Base-by-base conservation (phyloP, 2,797 vertebrate species). In the Gymnoscopelus braueri region DNA sequence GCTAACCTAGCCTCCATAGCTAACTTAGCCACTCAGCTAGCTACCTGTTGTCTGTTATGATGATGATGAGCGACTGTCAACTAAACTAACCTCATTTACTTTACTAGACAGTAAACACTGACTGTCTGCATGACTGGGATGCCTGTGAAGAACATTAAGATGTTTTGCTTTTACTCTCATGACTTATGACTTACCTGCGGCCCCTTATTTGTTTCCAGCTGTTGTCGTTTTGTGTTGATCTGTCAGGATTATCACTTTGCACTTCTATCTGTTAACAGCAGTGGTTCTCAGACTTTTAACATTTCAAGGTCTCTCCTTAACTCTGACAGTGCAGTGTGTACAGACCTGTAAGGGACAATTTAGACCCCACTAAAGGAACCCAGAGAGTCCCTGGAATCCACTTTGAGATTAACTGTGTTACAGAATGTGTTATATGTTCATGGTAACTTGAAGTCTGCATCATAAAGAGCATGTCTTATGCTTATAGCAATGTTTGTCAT, bases 11-110 rank as follows among this genome's bases (percentile, higher is more conserved):
- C 80, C 74, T 81, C 76, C 76, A 64, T 86, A 71, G 65, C 8
- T 58, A 44, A 44, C 39, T 44, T 44, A 66, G 68, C 72, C 51
- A 80, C 66, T 72, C 71, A 72, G 67, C 65, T 74, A 79, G 82
- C 88, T 88, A 91, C 87, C 88, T 90, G 89, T 90, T 91, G 87
- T 88, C 11, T 78, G 23, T 59, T 35, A 39, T 35, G 58, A 50
- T 51, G 58, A 50, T 51, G 35, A 77, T 15, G 72, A 29, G 35
- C 50, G 59, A 19, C 58, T 19, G 5, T n/a, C 50, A 60, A 52
- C 51, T 29, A 44, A 19, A 19, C 19, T 19, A 19, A 1, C 19
- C 19, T 29, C 26, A 29, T 29, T 29, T 3, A 29, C 3, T 29
- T 29, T 29, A 29, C 26, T 29, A 29, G 2, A 29, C 26, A 29